Percentiles rank a stretch among this genome's conserved stretches.
phyloP scores from a whole-genome alignment of 2,113 vertebrate genomes.

The Corythornis cristatus region DNA sequence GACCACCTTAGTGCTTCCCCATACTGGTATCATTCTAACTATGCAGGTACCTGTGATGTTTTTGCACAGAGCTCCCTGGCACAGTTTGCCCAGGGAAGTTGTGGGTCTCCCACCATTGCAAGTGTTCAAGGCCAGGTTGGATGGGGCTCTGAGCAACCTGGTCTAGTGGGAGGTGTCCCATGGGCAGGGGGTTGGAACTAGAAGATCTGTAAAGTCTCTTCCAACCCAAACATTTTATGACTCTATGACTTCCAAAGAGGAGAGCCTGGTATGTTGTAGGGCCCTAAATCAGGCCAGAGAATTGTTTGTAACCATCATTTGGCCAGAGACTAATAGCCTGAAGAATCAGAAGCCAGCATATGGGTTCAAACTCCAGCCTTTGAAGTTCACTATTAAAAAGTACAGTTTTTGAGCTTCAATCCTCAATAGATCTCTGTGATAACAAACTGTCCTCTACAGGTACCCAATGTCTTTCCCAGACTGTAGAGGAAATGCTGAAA shows the following conservation, averaged over 20 bases:
- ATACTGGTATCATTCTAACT: neutral
- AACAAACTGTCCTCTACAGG: neutral
- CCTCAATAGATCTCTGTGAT: neutral
- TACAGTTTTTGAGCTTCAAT: neutral
- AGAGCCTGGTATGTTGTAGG: neutral
- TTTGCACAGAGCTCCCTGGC: neutral
- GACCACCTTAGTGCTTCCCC: neutral
- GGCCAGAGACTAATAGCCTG: neutral
- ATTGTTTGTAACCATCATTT: too few relatives aligned
- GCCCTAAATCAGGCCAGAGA: neutral
- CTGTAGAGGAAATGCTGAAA: neutral
- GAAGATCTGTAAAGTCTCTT: too few relatives aligned
- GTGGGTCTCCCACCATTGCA: too few relatives aligned
- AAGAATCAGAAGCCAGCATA: neutral
- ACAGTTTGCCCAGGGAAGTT: too few relatives aligned
- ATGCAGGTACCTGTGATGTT: rapidly evolving
- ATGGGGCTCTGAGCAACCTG: too few relatives aligned
- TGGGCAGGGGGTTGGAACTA: too few relatives aligned
- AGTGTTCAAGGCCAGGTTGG: too few relatives aligned
- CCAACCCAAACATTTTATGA: too few relatives aligned
- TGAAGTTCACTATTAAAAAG: neutral
- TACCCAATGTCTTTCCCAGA: neutral
- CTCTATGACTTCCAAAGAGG: neutral
- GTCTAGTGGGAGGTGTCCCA: too few relatives aligned
- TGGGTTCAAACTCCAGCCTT: neutral